Evolutionary conservation across 2,113 vertebrate species (phyloP).

Genomic region (Onychostruthus taczanowskii): DNA sequence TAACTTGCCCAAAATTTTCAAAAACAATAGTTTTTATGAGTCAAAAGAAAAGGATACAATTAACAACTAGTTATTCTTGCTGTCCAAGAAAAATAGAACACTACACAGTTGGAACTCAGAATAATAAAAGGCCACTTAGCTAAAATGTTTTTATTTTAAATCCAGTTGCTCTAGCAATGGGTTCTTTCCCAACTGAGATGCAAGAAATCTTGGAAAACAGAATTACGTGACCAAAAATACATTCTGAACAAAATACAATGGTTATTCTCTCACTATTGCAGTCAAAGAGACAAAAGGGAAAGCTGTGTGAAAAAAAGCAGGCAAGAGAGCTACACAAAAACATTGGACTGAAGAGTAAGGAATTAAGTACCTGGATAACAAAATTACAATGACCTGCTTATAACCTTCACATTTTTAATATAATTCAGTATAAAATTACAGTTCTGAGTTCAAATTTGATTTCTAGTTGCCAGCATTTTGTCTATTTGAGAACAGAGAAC

Average conservation of each 20-base stretch:
- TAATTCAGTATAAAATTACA: not conserved
- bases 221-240: not conserved
- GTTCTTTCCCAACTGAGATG: not conserved
- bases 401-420: not conserved
- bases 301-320: not conserved
- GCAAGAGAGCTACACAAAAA: not conserved
- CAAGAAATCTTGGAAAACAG: not conserved
- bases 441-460: not conserved
- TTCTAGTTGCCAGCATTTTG: not conserved
- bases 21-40: not conserved
- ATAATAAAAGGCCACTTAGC: not conserved
- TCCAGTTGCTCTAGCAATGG: not conserved
- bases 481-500: not conserved
- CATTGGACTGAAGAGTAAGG: not conserved
- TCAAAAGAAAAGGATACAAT: not conserved
- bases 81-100: not conserved
- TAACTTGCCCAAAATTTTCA: not conserved
- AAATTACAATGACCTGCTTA: not conserved
- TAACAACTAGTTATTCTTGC: not conserved
- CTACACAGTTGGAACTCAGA: not conserved
- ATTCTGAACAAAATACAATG: not conserved
- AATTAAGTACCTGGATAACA: not conserved
- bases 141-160: slow-evolving; percentile 1
- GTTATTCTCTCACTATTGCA: not conserved
- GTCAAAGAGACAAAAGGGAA: not conserved